Conservation (phyloP, 2,797 vertebrate species). For the Decapterus maruadsi region DNA sequence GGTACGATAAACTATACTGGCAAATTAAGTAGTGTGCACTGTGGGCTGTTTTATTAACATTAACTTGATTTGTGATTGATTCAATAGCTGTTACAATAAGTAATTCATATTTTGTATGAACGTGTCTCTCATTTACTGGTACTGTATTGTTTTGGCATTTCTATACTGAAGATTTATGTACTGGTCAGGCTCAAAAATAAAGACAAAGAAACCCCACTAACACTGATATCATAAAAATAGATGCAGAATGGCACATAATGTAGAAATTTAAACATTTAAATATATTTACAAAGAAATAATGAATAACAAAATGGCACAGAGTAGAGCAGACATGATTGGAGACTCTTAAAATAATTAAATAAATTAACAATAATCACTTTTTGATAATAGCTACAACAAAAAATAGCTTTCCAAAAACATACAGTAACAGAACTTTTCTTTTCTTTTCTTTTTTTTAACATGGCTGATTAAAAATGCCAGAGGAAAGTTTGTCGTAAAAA, state of each 20-base stretch:
- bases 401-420: slow-evolving; percentile 12
- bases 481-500: slow-evolving; percentile 35
- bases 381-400: not conserved
- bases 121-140: not conserved
- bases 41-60: not conserved
- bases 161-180: not conserved
- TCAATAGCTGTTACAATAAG: not conserved
- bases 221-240: slow-evolving; percentile 28
- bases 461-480: slow-evolving; percentile 47
- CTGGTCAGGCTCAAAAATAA: slow-evolving; percentile 10
- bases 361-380: slow-evolving; percentile 43
- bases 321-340: slow-evolving; percentile 17
- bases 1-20: not conserved
- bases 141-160: not conserved
- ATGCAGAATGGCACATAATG: slow-evolving; percentile 45
- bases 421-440: not conserved
- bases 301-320: slow-evolving; percentile 44
- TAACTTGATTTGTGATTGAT: not conserved
- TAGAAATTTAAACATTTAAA: slow-evolving; percentile 22
- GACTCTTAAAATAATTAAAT: slow-evolving; percentile 35
- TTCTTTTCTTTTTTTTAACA: not conserved
- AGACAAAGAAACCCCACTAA: not conserved
- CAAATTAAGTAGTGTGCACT: not conserved
- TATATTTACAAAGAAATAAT: slow-evolving; percentile 58
- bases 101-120: not conserved